Conservation (phyloP, 2,888 invertebrate genomes). For the Acrocera orbiculus region DNA sequence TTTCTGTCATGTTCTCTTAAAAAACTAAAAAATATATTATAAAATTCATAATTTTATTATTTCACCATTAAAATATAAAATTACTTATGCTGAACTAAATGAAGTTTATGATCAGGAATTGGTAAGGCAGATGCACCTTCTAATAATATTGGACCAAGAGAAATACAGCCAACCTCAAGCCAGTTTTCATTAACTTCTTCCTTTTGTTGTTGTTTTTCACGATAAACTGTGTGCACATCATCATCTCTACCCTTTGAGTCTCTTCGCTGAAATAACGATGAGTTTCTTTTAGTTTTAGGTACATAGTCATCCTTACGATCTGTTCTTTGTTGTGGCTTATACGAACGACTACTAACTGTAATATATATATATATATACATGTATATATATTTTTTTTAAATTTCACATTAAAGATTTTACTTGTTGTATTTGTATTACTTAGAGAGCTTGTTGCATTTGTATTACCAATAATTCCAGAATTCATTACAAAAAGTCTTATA, state of each 20-base stretch:
- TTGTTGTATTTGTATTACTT: conserved; percentile 48
- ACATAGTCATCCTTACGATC: conserved; percentile 16
- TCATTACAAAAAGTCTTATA: conserved; percentile 46
- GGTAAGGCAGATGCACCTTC: conserved; percentile 77
- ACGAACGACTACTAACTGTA: conserved; percentile 28
- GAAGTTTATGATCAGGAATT: conserved; percentile 56
- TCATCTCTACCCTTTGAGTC: conserved; percentile 24
- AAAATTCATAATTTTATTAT: not conserved
- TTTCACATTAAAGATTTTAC: too few relatives aligned
- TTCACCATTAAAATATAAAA: not conserved
- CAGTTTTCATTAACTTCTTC: conserved; percentile 46
- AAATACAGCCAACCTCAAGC: conserved; percentile 81
- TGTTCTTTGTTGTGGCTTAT: conserved; percentile 22
- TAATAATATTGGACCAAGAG: conserved; percentile 75
- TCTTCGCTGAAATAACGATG: conserved; percentile 26
- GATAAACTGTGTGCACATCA: not conserved
- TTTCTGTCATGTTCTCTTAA: conserved; percentile 67
- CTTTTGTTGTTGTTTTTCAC: not conserved
- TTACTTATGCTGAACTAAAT: conserved; percentile 61
- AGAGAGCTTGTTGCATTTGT: conserved; percentile 31
- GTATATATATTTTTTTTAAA: not conserved
- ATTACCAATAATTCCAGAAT: conserved; percentile 24
- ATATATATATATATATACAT: not conserved
- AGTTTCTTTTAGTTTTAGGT: conserved; percentile 21
- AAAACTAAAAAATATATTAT: conserved; percentile 31